Conservation (phyloP, 1,140 invertebrate species). For the Mya arenaria region DNA sequence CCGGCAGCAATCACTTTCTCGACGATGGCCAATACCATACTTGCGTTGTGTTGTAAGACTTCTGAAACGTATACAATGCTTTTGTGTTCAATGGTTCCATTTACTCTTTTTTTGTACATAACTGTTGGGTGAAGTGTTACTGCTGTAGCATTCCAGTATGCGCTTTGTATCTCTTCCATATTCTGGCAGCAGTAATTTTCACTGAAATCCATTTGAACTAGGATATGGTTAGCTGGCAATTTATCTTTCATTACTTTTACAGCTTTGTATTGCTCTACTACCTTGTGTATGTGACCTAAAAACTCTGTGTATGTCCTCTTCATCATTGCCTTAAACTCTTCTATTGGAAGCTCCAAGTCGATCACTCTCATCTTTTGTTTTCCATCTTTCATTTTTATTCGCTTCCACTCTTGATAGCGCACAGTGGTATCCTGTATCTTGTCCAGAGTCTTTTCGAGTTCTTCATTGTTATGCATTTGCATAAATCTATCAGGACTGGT, state of each 20-base stretch:
- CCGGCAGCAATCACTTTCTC: background rate
- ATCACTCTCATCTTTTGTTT: slow-evolving; percentile 21
- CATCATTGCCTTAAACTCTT: slow-evolving; percentile 19
- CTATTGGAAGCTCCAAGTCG: background rate
- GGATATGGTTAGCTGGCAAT: background rate
- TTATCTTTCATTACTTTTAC: slow-evolving; percentile 42
- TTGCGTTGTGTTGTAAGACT: slow-evolving; percentile 4
- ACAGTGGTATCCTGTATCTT: background rate
- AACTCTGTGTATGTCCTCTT: slow-evolving; percentile 2
- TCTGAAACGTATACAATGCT: slow-evolving; percentile 23
- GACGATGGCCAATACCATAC: background rate
- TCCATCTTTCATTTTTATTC: no score
- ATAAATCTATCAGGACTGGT: slow-evolving; percentile 34
- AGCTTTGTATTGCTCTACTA: slow-evolving; percentile 20
- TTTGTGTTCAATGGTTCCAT: slow-evolving; percentile 29
- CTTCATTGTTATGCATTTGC: background rate
- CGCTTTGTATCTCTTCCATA: slow-evolving; percentile 31
- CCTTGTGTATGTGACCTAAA: slow-evolving; percentile 17
- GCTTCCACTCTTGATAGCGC: slow-evolving; percentile 40
- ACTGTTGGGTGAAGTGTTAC: slow-evolving; percentile 18
- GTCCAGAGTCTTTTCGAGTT: background rate
- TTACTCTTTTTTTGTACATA: background rate
- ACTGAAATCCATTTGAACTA: slow-evolving; percentile 30
- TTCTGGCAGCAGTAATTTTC: slow-evolving; percentile 21
- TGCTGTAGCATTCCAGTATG: slow-evolving; percentile 21